phyloP scores from a whole-genome alignment of 2,888 invertebrate species.

The Nycteola revayana region DNA sequence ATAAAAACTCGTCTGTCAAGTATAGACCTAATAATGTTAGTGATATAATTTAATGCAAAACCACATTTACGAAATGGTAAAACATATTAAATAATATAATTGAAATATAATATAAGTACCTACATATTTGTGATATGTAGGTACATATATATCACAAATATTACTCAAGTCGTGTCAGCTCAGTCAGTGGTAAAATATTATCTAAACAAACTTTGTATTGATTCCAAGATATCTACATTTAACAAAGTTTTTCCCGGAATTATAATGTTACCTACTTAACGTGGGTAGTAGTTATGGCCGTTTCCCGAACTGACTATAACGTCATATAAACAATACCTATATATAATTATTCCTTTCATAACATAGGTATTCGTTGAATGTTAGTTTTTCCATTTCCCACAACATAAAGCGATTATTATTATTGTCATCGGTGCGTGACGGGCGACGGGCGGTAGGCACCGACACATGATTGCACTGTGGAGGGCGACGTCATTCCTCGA shows the following conservation, averaged over 20 bases:
- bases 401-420: conserved; percentile 52
- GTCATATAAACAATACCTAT: too few relatives aligned
- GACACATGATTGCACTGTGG: conserved; percentile 56
- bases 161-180: too few relatives aligned
- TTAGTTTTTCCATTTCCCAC: conserved; percentile 51
- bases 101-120: too few relatives aligned
- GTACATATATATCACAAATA: too few relatives aligned
- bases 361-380: conserved; percentile 24
- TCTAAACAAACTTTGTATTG: conserved; percentile 1
- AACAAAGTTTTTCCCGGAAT: conserved; percentile 16
- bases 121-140: too few relatives aligned
- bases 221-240: conserved; percentile 12
- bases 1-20: too few relatives aligned
- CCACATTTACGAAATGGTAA: too few relatives aligned
- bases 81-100: too few relatives aligned
- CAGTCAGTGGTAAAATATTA: not conserved
- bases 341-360: conserved; percentile 11
- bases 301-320: too few relatives aligned
- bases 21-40: too few relatives aligned
- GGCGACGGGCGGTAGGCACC: conserved; percentile 17
- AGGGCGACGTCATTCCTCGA: conserved; percentile 44
- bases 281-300: too few relatives aligned
- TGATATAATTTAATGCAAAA: too few relatives aligned
- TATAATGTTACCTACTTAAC: not conserved
- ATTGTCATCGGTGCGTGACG: conserved; percentile 68